Evolutionary conservation across 2,888 invertebrate genomes (phyloP).

Genomic region (Corythucha ciliata): DNA sequence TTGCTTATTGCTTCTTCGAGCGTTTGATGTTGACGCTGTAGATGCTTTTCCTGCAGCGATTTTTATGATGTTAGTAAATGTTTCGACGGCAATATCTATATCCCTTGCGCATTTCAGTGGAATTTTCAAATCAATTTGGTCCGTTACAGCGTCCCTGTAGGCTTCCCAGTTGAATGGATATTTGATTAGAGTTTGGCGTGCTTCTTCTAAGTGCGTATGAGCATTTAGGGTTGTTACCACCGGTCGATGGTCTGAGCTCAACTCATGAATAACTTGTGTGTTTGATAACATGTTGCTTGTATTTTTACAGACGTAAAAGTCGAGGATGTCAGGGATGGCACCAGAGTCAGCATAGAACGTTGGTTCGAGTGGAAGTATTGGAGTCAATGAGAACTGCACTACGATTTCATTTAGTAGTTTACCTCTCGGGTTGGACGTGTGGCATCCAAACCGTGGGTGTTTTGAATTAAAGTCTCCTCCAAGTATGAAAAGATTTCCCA

Average conservation of each 20-base stretch:
- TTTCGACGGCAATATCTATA: not conserved
- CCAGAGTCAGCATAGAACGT: not conserved
- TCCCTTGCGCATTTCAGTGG: not conserved
- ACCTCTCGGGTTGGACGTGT: conserved; percentile 2
- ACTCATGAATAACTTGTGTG: not conserved
- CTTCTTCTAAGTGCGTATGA: not conserved
- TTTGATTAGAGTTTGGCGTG: not conserved
- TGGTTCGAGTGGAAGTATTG: not conserved
- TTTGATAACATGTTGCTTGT: not conserved
- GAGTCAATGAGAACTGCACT: not conserved
- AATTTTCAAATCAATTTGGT: not conserved
- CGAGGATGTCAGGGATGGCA: not conserved
- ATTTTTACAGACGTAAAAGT: conserved; percentile 3
- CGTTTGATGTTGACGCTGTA: too few relatives aligned
- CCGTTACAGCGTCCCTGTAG: not conserved
- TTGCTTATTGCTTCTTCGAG: too few relatives aligned
- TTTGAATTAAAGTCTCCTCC: conserved; percentile 7
- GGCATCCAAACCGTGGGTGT: not conserved
- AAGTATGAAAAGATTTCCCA: not conserved
- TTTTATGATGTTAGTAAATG: not conserved
- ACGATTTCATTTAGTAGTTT: not conserved
- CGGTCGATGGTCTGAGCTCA: conserved; percentile 5
- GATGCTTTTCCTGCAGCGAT: not conserved
- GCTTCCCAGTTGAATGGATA: conserved; percentile 1
- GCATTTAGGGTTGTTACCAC: not conserved